These are phyloP conservation scores for Melipona quadrifasciata DNA, from an alignment of 1,140 invertebrate genomes.

Conservation along the genomic window DNA sequence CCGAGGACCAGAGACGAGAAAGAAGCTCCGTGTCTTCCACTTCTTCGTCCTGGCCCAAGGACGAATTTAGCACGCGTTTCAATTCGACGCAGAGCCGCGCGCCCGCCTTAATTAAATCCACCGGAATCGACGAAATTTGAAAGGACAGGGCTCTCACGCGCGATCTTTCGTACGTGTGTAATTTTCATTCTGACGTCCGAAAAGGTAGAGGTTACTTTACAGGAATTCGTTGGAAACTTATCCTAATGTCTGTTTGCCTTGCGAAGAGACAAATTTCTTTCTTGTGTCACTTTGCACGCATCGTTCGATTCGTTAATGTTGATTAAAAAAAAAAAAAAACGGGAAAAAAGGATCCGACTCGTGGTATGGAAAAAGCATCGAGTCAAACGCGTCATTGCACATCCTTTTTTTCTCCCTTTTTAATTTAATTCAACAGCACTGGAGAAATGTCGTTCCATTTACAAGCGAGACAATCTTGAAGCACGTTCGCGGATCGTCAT, in stretches of 20 bases:
- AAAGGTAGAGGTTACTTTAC: no score
- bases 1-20: conserved; percentile 2
- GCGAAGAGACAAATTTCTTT: not conserved
- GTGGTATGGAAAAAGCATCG: not conserved
- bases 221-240: no score
- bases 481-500: not conserved
- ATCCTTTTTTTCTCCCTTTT: not conserved
- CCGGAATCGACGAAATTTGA: not conserved
- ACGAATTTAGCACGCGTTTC: conserved; percentile 32
- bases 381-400: not conserved
- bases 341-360: not conserved
- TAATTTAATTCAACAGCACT: not conserved
- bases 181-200: no score
- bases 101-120: not conserved
- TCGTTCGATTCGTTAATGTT: not conserved
- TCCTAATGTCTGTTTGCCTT: no score
- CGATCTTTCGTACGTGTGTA: no score
- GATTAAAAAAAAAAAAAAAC: not conserved
- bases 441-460: not conserved
- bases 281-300: not conserved
- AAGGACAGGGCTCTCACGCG: not conserved
- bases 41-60: not conserved
- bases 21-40: not conserved
- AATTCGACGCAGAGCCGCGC: not conserved
- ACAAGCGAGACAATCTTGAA: not conserved